Evolutionary conservation across 2,888 invertebrate species (phyloP).

Genomic region (Epistrophe grossulariae): DNA sequence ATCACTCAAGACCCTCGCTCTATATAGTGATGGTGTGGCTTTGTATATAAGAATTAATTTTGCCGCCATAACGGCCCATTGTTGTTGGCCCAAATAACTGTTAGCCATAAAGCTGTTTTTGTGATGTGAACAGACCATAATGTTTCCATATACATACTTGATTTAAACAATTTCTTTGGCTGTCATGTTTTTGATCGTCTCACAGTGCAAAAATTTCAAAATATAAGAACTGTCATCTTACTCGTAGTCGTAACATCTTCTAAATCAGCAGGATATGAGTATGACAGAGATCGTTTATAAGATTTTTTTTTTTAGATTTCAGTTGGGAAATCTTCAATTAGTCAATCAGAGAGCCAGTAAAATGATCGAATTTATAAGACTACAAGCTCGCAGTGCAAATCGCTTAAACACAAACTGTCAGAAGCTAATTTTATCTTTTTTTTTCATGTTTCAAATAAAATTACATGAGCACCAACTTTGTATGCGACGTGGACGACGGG

Average conservation of each 20-base stretch:
- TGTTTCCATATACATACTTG: slow-evolving; percentile 17
- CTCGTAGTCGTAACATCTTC: slow-evolving; percentile 1
- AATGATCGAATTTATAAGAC: slow-evolving; percentile 41
- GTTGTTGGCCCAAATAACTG: slow-evolving; percentile 51
- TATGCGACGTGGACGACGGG: neutral
- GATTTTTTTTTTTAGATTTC: slow-evolving; percentile 24
- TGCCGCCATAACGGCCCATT: slow-evolving; percentile 48
- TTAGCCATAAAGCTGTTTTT: neutral
- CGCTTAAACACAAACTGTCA: slow-evolving; percentile 45
- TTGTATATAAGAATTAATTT: slow-evolving; percentile 42
- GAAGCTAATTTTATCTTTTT: slow-evolving; percentile 29
- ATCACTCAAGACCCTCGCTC: slow-evolving; percentile 3
- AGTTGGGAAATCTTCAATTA: slow-evolving; percentile 51
- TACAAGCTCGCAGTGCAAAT: slow-evolving; percentile 2
- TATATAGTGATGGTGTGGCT: neutral
- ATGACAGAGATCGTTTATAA: slow-evolving; percentile 43
- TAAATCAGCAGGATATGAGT: neutral
- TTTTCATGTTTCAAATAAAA: neutral
- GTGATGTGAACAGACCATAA: slow-evolving; percentile 35
- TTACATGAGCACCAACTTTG: slow-evolving; percentile 50
- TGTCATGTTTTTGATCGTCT: slow-evolving; percentile 24
- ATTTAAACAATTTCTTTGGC: slow-evolving; percentile 37
- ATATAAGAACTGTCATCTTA: slow-evolving; percentile 40
- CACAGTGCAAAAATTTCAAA: slow-evolving; percentile 40
- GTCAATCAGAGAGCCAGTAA: slow-evolving; percentile 39